Conservation (phyloP, 2,113 vertebrate species). For the Azemiops feae region DNA sequence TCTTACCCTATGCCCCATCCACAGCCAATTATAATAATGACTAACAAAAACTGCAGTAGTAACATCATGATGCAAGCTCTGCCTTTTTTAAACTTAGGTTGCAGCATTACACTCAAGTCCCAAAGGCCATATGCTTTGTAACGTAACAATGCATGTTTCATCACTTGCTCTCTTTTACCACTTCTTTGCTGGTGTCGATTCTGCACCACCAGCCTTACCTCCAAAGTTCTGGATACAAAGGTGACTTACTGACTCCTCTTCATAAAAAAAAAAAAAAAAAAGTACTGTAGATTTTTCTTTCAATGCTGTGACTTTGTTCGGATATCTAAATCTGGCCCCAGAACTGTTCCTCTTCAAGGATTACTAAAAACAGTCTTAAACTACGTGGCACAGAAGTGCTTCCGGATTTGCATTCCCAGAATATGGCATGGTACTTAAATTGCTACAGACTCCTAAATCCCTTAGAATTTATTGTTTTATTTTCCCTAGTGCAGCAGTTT, state of each 20-base stretch:
- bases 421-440: background rate
- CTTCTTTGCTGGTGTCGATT: background rate
- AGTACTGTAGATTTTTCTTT: background rate
- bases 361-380: constrained; percentile 16
- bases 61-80: background rate
- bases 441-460: background rate
- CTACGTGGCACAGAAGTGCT: background rate
- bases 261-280: background rate
- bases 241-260: background rate
- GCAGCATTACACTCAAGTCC: background rate
- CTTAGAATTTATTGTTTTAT: background rate
- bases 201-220: background rate
- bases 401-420: background rate
- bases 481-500: background rate
- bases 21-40: background rate
- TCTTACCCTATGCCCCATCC: background rate
- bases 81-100: background rate
- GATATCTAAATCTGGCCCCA: background rate
- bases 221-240: background rate
- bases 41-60: background rate
- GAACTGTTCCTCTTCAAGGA: constrained; percentile 4
- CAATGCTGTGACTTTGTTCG: background rate
- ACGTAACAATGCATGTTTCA: background rate
- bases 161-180: background rate
- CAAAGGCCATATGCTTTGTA: background rate